Percentiles rank a stretch among this genome's conserved stretches.
phyloP scores from a whole-genome alignment of 2,888 invertebrate genomes.

The Scaptomyza reducta region DNA sequence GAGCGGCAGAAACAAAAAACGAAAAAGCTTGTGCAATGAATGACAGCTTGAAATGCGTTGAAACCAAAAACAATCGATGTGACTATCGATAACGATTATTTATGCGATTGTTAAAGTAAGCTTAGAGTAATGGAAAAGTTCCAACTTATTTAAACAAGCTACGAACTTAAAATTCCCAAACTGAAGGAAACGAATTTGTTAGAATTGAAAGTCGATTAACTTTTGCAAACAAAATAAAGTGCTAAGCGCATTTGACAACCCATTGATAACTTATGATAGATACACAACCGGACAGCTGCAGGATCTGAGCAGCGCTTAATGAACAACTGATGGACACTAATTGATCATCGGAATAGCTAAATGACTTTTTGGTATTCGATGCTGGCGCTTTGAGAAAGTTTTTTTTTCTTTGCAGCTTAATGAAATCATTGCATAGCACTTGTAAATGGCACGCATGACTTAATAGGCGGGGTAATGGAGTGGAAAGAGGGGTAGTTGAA shows the following conservation, averaged over 20 bases:
- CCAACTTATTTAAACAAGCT: neutral
- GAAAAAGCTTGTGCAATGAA: constrained; percentile 28
- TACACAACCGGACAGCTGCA: constrained; percentile 1
- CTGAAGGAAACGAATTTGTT: too few species aligned
- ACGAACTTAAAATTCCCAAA: neutral
- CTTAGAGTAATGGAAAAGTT: neutral
- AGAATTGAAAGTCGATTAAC: neutral
- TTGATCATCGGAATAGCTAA: constrained; percentile 39
- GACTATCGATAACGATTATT: constrained; percentile 4
- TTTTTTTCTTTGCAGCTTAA: neutral
- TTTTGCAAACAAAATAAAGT: neutral
- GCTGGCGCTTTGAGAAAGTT: constrained; percentile 22
- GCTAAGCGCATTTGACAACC: constrained; percentile 19
- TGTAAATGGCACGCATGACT: constrained; percentile 24
- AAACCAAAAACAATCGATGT: constrained; percentile 1
- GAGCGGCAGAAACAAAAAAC: constrained; percentile 4
- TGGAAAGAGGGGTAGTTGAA: neutral
- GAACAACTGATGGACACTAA: constrained; percentile 51
- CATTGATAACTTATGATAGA: neutral
- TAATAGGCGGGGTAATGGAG: neutral
- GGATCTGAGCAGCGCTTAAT: constrained; percentile 9
- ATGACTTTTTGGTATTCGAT: constrained; percentile 20
- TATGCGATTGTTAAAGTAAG: neutral
- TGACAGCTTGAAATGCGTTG: constrained; percentile 9
- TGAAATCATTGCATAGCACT: constrained; percentile 20